phyloP scores from a whole-genome alignment of 2,797 vertebrate species.

The Gadopsis bispinosus region DNA sequence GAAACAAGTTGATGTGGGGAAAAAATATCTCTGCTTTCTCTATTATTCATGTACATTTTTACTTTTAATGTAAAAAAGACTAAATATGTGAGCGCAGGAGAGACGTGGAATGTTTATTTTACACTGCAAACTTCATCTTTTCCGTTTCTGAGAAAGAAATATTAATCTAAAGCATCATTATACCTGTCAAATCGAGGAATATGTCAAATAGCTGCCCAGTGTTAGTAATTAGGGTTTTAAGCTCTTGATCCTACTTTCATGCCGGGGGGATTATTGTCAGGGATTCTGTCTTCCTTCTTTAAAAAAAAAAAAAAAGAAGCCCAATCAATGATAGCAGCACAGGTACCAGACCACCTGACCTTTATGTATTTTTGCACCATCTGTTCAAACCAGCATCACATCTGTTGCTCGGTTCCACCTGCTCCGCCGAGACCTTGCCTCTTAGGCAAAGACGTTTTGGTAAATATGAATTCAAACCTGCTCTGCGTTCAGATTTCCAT shows the following conservation, averaged over 20 bases:
- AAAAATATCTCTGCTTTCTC: not conserved
- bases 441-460: conserved; percentile 25
- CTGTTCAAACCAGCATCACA: conserved; percentile 61
- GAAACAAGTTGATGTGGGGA: not conserved
- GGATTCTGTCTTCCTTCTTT: conserved; percentile 75
- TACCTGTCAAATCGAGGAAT: conserved; percentile 46
- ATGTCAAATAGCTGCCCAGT: conserved; percentile 52
- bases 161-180: conserved; percentile 42
- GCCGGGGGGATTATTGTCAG: conserved; percentile 79
- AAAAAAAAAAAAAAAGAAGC: conserved; percentile 49
- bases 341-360: conserved; percentile 54
- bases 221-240: conserved; percentile 81
- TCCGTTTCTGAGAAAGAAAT: conserved; percentile 4
- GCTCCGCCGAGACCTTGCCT: conserved; percentile 25
- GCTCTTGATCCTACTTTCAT: conserved; percentile 79
- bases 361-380: conserved; percentile 60
- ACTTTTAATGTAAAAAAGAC: not conserved
- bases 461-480: conserved; percentile 41
- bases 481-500: conserved; percentile 11
- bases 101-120: not conserved
- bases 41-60: not conserved
- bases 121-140: not conserved
- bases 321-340: conserved; percentile 50
- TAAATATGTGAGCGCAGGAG: not conserved
- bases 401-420: conserved; percentile 67